Evolutionary conservation across 1,140 invertebrate species (phyloP), one percentile per base, ranked within the genome.

Genomic region (Hyposmocoma kahamanoa): DNA sequence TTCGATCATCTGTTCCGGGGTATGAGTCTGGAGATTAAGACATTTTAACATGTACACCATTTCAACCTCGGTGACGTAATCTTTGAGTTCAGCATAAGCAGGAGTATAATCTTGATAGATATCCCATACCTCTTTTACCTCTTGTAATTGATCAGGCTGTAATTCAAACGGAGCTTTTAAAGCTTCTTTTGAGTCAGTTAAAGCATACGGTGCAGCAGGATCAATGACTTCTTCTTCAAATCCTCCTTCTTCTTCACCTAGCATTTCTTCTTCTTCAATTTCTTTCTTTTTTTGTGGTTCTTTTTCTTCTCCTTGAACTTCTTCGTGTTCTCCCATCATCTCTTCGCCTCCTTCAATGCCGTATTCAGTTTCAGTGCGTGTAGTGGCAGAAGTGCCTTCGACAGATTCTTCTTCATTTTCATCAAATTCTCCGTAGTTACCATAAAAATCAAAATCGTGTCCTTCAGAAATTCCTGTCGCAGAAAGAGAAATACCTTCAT

Each of bases 41-140:
- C 49, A 50, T 59, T 85, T 83, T 43, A 85, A 51, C 82, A 85
- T 82, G 43, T 82, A 85, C 32, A 76, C 30, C 41, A 85, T 54
- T 62, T 85, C 82, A 67, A 75, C 79, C 59, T 69, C 68, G 19
- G 82, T 85, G 26, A 85, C 78, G 44, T 68, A 80, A 20, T 66
- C 64, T 45, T 76, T 55, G 36, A 85, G 63, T 47, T 85, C 72
- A 22, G 79, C 66, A 55, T 85, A 85, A 3, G 77, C 79, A 21
- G 82, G 82, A 9, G 76, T 83, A 43, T 82, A 76, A 53, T 79
- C 62, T 62, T 83, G 79, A 61, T 67, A 85, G 3, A 64, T 0
- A 22, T 75, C 74, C 82, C 82, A 85, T 32, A 85, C 62, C 38
- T 77, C 68, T 57, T 85, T 76, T 13, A 85, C 66, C 69, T 83